Conservation (phyloP, 2,888 invertebrate genomes). For the Danaus chrysippus region DNA sequence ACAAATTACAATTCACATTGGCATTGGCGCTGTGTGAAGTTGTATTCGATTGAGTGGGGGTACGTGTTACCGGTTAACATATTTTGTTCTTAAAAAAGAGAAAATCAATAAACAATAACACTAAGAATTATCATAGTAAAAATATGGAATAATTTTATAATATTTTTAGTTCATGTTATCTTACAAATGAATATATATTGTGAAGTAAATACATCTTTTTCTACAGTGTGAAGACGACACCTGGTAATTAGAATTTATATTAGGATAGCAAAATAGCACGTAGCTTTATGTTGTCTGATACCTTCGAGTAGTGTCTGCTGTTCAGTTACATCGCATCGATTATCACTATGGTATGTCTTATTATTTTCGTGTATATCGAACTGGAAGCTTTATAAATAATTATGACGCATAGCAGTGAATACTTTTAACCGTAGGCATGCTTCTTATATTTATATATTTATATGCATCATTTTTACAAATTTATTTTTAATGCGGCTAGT, state of each 20-base stretch:
- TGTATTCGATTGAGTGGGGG: background rate
- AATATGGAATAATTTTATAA: background rate
- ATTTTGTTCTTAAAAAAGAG: background rate
- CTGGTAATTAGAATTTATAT: slow-evolving; percentile 1
- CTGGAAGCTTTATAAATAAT: slow-evolving; percentile 53
- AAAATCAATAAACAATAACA: background rate
- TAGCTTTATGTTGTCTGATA: slow-evolving; percentile 9
- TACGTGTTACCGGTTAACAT: background rate
- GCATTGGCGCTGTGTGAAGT: background rate
- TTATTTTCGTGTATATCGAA: slow-evolving; percentile 12
- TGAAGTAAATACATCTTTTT: slow-evolving; percentile 1
- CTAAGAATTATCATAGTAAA: too few species aligned
- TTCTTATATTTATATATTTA: background rate
- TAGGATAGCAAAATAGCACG: slow-evolving; percentile 6
- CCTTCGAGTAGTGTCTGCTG: slow-evolving; percentile 13
- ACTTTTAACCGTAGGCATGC: slow-evolving; percentile 7
- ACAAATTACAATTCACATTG: background rate
- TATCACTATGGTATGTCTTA: slow-evolving; percentile 26
- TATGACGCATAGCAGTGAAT: slow-evolving; percentile 41
- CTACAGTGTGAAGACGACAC: slow-evolving; percentile 6
- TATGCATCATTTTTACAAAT: background rate
- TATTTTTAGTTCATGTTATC: too few species aligned
- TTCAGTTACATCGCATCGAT: slow-evolving; percentile 18
- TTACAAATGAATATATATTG: background rate
- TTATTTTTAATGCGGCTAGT: too few species aligned